A percentile compares a stretch with the other conserved stretches of the same genome.
These are phyloP conservation scores for Pseudochaenichthys georgianus DNA, from an alignment of 2,797 vertebrate genomes.

Conservation along the genomic window DNA sequence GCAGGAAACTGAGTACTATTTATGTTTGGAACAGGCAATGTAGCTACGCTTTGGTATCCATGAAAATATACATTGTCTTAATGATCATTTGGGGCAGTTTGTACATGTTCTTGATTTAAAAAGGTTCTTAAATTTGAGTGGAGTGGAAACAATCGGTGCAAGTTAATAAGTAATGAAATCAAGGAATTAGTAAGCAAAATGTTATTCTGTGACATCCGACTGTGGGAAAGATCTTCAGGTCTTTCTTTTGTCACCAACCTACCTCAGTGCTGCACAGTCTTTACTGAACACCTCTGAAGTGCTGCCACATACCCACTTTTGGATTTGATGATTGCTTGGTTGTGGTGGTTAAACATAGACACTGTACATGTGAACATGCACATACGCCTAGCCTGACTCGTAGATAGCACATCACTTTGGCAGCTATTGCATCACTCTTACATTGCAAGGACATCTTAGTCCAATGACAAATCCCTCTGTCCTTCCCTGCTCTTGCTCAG, in stretches of 20 bases:
- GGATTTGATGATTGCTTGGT: constrained; percentile 42
- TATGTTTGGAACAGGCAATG: neutral
- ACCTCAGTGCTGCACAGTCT: constrained; percentile 9
- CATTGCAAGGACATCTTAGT: constrained; percentile 47
- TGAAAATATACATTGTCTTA: neutral
- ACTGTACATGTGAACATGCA: constrained; percentile 20
- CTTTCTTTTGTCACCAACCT: constrained; percentile 40
- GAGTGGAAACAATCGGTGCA: neutral
- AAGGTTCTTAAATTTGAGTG: too few species aligned
- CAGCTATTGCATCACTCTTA: constrained; percentile 11
- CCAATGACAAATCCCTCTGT: constrained; percentile 36
- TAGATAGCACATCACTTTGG: constrained; percentile 36
- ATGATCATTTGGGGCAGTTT: neutral
- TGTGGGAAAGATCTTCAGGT: constrained; percentile 6
- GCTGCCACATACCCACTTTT: constrained; percentile 35
- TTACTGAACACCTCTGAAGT: constrained; percentile 44
- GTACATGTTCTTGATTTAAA: neutral
- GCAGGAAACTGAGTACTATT: constrained; percentile 11
- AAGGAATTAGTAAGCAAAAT: neutral
- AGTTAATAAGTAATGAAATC: neutral
- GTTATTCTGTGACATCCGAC: neutral
- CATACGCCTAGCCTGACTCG: constrained; percentile 33
- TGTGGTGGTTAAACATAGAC: constrained; percentile 32
- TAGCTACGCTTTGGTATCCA: neutral
- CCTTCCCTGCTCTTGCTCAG: neutral